phyloP scores from a whole-genome alignment of 2,113 vertebrate species.

The Crypturellus undulatus region DNA sequence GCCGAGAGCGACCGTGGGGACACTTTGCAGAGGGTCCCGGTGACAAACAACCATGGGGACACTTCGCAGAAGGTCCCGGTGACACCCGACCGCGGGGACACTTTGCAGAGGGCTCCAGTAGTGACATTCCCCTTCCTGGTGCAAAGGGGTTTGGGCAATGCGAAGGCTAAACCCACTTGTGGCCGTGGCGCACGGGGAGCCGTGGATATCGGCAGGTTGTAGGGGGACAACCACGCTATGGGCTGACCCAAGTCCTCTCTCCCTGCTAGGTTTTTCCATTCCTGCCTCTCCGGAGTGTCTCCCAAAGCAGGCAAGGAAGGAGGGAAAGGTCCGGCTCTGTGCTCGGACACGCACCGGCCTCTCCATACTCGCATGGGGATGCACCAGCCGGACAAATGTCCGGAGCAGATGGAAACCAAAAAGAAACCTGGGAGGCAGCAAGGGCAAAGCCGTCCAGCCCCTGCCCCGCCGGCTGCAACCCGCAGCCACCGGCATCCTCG shows the following conservation, averaged over 20 bases:
- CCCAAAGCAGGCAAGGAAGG: not conserved
- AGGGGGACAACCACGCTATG: accelerated
- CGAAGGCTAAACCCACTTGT: accelerated
- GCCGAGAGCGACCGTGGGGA: too few species aligned
- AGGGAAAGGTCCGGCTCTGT: not conserved
- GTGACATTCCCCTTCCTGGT: not conserved
- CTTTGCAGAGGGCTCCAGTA: not conserved
- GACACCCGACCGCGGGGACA: too few species aligned
- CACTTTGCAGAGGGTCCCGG: too few species aligned
- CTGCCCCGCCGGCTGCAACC: too few species aligned
- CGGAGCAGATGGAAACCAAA: not conserved
- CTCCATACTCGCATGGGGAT: not conserved
- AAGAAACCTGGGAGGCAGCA: too few species aligned
- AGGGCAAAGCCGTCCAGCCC: not conserved
- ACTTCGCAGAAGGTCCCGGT: not conserved
- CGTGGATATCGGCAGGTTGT: not conserved
- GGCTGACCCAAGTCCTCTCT: accelerated
- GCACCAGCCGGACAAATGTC: not conserved
- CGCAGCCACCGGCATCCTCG: not conserved
- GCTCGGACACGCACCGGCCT: too few species aligned
- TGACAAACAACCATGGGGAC: too few species aligned
- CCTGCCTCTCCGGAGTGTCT: not conserved
- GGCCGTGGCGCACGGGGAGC: too few species aligned
- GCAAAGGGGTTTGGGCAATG: not conserved
- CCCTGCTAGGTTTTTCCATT: not conserved